Evolutionary conservation across 2,113 vertebrate genomes (phyloP).

Genomic region (Chloropsis cyanopogon): DNA sequence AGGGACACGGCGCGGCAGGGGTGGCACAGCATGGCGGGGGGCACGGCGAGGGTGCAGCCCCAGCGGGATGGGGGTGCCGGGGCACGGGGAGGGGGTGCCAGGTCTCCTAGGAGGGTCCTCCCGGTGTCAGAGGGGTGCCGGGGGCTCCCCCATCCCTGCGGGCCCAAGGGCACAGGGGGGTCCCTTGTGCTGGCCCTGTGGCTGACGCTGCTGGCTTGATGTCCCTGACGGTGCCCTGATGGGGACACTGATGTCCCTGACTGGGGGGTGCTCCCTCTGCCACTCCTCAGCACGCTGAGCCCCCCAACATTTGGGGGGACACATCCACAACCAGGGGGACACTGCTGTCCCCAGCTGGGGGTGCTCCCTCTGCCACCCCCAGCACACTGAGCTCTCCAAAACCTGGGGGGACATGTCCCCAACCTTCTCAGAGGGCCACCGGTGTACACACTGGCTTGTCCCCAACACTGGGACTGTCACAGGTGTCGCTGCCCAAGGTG

Average conservation of each 20-base stretch:
- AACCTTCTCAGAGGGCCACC: not conserved
- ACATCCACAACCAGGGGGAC: not conserved
- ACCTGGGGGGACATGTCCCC: rapidly evolving
- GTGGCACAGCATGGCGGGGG: not conserved
- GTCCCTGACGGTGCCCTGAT: not conserved
- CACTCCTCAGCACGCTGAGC: rapidly evolving
- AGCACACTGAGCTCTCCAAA: not conserved
- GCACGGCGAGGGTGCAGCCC: not conserved
- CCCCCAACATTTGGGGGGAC: rapidly evolving
- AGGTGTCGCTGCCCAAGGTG: not conserved
- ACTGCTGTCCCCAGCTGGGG: not conserved
- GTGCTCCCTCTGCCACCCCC: not conserved
- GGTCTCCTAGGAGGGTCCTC: not conserved
- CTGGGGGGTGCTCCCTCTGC: not conserved
- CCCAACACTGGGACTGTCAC: not conserved
- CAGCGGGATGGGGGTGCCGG: not conserved
- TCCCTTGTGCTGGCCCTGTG: not conserved
- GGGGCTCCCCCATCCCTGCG: not conserved
- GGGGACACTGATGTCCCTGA: not conserved
- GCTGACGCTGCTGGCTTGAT: not conserved
- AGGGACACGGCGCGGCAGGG: not conserved
- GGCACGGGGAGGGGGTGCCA: not conserved
- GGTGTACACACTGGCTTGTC: no score
- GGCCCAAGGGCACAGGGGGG: not conserved
- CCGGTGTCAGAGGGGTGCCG: not conserved